Conservation (phyloP, 2,888 invertebrate genomes). For the Tinea semifulvella region DNA sequence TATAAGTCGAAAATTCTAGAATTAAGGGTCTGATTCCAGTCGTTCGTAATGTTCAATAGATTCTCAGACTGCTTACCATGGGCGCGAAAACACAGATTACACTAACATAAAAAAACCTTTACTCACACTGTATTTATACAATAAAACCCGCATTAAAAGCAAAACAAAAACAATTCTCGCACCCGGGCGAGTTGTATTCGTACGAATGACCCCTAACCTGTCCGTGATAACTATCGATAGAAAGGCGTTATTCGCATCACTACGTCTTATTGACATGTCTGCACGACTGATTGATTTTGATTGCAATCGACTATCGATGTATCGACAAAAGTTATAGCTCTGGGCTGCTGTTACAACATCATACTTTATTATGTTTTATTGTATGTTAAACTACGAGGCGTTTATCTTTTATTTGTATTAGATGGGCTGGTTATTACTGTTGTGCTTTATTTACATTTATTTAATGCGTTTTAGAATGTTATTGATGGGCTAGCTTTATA, state of each 20-base stretch:
- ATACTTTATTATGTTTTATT: conserved; percentile 10
- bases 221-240: conserved; percentile 30
- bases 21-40: too few species aligned
- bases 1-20: too few species aligned
- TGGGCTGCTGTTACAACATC: conserved; percentile 9
- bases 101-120: too few species aligned
- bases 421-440: conserved; percentile 3
- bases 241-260: conserved; percentile 28
- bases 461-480: background rate
- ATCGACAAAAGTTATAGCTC: conserved; percentile 12
- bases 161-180: too few species aligned
- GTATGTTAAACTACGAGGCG: conserved; percentile 1
- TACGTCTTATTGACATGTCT: conserved; percentile 24
- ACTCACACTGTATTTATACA: too few species aligned
- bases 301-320: conserved; percentile 7
- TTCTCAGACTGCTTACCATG: too few species aligned
- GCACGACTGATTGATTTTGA: conserved; percentile 24
- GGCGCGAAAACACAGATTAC: too few species aligned
- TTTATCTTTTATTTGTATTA: conserved; percentile 7
- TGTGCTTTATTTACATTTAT: background rate
- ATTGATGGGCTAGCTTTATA: too few species aligned
- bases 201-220: conserved; percentile 27
- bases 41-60: too few species aligned
- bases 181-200: too few species aligned
- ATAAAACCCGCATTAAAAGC: too few species aligned